Evolutionary conservation across 1,140 invertebrate genomes (phyloP).

Genomic region (Bradysia coprophila): DNA sequence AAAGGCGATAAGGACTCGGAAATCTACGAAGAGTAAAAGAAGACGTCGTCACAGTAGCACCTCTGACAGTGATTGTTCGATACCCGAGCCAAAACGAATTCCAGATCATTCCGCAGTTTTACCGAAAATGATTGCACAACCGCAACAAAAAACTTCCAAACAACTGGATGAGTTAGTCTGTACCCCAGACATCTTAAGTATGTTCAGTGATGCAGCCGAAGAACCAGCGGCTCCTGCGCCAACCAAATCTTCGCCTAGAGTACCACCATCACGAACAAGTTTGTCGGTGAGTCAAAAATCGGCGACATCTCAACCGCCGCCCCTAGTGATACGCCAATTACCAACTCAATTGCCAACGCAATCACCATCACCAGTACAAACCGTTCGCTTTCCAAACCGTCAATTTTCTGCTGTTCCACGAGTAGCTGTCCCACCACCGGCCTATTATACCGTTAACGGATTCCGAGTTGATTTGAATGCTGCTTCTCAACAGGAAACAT

Average conservation of each 20-base stretch:
- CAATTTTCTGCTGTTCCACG: no score
- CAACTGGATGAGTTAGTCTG: slow-evolving; percentile 16
- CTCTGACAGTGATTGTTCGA: background rate
- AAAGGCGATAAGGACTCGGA: slow-evolving; percentile 10
- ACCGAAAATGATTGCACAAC: background rate
- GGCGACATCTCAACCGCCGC: slow-evolving; percentile 9
- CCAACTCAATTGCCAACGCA: background rate
- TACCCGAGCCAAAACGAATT: background rate
- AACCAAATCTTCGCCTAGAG: background rate
- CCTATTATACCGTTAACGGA: slow-evolving; percentile 21
- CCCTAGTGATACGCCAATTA: slow-evolving; percentile 11
- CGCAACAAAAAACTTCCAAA: background rate
- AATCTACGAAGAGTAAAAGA: background rate
- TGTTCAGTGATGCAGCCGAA: slow-evolving; percentile 10
- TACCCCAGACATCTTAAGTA: slow-evolving; percentile 20
- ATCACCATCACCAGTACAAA: background rate
- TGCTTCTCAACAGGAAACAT: slow-evolving; percentile 20
- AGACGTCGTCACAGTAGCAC: background rate
- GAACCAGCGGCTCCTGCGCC: background rate
- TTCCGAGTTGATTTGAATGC: slow-evolving; percentile 22
- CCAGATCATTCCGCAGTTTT: background rate
- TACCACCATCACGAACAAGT: background rate
- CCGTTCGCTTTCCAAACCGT: background rate
- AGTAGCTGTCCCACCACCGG: slow-evolving; percentile 13
- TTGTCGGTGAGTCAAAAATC: background rate